Evolutionary conservation across 2,113 vertebrate species (phyloP).

Genomic region (Gasterosteus aculeatus): DNA sequence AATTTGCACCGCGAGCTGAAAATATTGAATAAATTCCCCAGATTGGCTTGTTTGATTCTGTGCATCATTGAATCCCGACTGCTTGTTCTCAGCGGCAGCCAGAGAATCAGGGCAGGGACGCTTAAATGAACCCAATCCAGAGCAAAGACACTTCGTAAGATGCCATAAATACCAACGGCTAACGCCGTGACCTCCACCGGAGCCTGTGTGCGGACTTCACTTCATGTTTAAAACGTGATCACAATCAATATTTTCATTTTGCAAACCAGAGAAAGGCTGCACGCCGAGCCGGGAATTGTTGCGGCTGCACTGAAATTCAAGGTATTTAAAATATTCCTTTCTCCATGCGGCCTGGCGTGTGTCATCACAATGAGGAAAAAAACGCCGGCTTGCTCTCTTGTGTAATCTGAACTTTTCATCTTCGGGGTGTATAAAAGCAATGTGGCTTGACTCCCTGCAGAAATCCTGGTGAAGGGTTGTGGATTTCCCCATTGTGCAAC

Average conservation of each 20-base stretch:
- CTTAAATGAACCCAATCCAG: slow-evolving; percentile 48
- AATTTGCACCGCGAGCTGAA: slow-evolving; percentile 41
- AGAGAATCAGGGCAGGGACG: slow-evolving; percentile 38
- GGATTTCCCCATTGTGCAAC: slow-evolving; percentile 39
- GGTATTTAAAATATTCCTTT: slow-evolving; percentile 66
- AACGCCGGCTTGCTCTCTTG: slow-evolving; percentile 31
- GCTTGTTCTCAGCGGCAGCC: slow-evolving; percentile 29
- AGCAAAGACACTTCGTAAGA: slow-evolving; percentile 19
- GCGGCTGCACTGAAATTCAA: slow-evolving; percentile 56
- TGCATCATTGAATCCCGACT: slow-evolving; percentile 44
- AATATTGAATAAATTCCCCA: slow-evolving; percentile 34
- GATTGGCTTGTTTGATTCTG: slow-evolving; percentile 44
- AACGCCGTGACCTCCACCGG: slow-evolving; percentile 24
- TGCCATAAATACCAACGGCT: slow-evolving; percentile 31
- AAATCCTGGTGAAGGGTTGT: slow-evolving; percentile 53
- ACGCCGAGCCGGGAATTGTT: slow-evolving; percentile 42
- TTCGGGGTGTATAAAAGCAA: slow-evolving; percentile 48
- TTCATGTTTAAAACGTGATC: slow-evolving; percentile 47
- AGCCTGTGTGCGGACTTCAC: slow-evolving; percentile 20
- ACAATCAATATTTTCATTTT: slow-evolving; percentile 40
- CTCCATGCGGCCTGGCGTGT: slow-evolving; percentile 41
- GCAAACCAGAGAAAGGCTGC: slow-evolving; percentile 36
- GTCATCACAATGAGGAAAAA: slow-evolving; percentile 56
- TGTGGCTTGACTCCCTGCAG: slow-evolving; percentile 51
- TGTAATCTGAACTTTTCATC: slow-evolving; percentile 55